Evolutionary conservation across 2,888 invertebrate species (phyloP), one percentile per base, ranked within the genome.

Genomic region (Timandra comae): DNA sequence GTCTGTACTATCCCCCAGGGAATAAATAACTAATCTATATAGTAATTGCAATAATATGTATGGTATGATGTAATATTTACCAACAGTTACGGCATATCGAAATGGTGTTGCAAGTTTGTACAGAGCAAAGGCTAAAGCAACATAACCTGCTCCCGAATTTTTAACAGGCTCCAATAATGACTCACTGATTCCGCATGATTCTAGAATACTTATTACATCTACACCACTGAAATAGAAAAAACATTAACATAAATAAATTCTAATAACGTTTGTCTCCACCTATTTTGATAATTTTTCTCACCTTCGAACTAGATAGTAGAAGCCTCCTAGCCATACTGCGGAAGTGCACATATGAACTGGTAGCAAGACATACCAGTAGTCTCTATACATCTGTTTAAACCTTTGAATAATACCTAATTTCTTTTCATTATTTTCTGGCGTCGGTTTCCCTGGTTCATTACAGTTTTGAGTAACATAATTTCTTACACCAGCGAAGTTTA

Each of bases 291-390:
- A 16, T 5, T 16, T 16, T 36, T 52, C 49, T 76, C 86, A 97
- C 97, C 95, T 94, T 74, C 91, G 90, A 6, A 95, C 93, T 52
- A 92, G 77, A 63, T 93, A 92, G 78, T 97, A 99, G 76, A 97
- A 96, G 10, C 91, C 84, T 8, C 92, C 93, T 71, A 94, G 91
- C 98, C 98, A 99, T 34, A 92, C 87, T 19, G 90, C 82, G 2
- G 98, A 99, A 6, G 97, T 97, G 9, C 91, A 89, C 29, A 94
- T 63, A 78, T 99, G 99, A 2, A 99, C 98, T 3, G 97, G 98
- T 35, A 99, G 86, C 35, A 98, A 81, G 33, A 99, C 94, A 78
- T 99, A 97, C 95, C 99, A 99, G 79, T 99, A 98, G 65, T 97
- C 93, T 68, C 93, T 93, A 66, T 95, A 95, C 92, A 98, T 94